phyloP scores from a whole-genome alignment of 2,888 invertebrate genomes.

The Drosophila neoperkinsi region DNA sequence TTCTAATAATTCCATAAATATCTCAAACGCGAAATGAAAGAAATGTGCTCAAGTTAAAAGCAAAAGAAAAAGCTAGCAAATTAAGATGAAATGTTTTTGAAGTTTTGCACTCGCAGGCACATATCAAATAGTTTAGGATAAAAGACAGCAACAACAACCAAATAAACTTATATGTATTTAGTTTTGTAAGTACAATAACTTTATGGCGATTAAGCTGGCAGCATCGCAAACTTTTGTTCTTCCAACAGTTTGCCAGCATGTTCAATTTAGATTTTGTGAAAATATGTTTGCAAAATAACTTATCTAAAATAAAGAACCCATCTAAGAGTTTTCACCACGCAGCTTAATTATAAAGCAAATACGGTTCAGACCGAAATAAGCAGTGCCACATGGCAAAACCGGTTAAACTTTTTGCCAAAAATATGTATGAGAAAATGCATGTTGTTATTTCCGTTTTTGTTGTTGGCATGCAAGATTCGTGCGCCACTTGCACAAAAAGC shows the following conservation, averaged over 20 bases:
- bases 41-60: slow-evolving; percentile 46
- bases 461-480: slow-evolving; percentile 39
- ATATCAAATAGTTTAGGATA: slow-evolving; percentile 51
- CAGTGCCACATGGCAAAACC: slow-evolving; percentile 25
- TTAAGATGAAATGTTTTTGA: slow-evolving; percentile 71
- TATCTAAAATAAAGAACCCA: slow-evolving; percentile 33
- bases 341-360: slow-evolving; percentile 57
- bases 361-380: slow-evolving; percentile 19
- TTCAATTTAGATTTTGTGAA: slow-evolving; percentile 57
- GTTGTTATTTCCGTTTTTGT: slow-evolving; percentile 28
- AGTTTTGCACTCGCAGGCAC: slow-evolving; percentile 32
- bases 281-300: slow-evolving; percentile 31
- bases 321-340: slow-evolving; percentile 14
- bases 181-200: slow-evolving; percentile 34
- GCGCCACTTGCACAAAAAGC: slow-evolving; percentile 35
- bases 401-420: slow-evolving; percentile 41
- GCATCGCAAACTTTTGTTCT: slow-evolving; percentile 47
- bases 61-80: slow-evolving; percentile 27
- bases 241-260: slow-evolving; percentile 54
- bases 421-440: slow-evolving; percentile 45
- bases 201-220: slow-evolving; percentile 64
- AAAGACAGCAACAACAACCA: slow-evolving; percentile 11
- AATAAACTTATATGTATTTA: not conserved
- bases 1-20: slow-evolving; percentile 72
- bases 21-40: slow-evolving; percentile 58